Base-by-base conservation (phyloP, 2,113 vertebrate species). In the Xiphorhynchus elegans region DNA sequence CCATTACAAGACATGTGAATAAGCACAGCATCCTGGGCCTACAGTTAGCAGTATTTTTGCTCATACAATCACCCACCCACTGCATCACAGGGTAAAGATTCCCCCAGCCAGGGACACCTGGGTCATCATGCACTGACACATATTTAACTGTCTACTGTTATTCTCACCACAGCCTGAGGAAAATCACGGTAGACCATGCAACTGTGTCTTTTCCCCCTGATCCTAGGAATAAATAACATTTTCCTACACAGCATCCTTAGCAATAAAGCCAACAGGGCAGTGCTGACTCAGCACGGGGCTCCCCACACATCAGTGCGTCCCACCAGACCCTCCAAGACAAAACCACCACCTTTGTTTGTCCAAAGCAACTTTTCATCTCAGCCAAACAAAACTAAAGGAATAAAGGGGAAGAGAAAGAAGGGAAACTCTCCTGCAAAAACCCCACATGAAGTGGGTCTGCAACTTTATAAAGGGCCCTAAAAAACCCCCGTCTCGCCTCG, bases 381-480 rank as follows among this genome's bases (percentile, higher is more conserved):
- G 63, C 68, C 86, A 70, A 95, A 75, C 35, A 62, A 96, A 97
- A 96, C 59, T 20, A 87, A 96, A 96, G 84, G 92, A 95, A 93
- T 68, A 95, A 95, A 91, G 14, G 64, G 87, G 37, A 78, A 78
- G 21, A 56, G 35, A 33, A 58, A 73, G 17, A 55, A 40, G 58
- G 39, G 35, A 55, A 69, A 39, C 7, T 70, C 47, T 53, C 24
- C 74, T 42, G 15, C 50, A 94, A 66, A 89, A 42, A 55, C 10
- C 20, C 75, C 31, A 90, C 3, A 0, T 6, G 47, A 93, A 98
- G 94, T n/a, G 68, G 93, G 96, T 92, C 90, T 97, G 96, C 95
- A 94, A 96, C 97, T 98, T 97, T 92, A 97, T 94, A 96, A 97
- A 97, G 97, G 95, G 95, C 96, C 97, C 94, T 93, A 95, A 97